Evolutionary conservation across 2,797 vertebrate genomes (phyloP), one percentile per base, ranked within the genome.

Genomic region (Acipenser transmontanus): DNA sequence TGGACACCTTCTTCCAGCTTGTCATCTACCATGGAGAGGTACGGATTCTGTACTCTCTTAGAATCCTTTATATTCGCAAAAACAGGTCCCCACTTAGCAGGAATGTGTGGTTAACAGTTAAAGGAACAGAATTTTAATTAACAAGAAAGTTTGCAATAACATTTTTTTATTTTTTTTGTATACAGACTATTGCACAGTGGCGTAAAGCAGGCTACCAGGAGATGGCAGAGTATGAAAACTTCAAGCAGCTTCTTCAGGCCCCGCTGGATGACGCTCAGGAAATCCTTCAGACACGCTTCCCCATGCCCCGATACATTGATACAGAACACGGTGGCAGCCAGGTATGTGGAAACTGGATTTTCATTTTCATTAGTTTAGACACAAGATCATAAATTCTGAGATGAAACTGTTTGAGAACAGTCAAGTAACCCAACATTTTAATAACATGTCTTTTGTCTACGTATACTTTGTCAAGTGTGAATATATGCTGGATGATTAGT

Each of bases 1-100:
- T 99, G 97, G 97, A 99, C 81, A 98, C 94, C 14, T 99, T 99
- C 85, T 99, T 99, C 84, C 97, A 99, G 85, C 90, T 98, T 73
- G 95, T 99, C 67, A 99, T 98, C 82, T 99, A 87, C 78, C 95
- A 97, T 67, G 96, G 97, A 77, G 97, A 99, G 93, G 96, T 99
- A 86, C 75, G 74, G 14, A 52, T 59, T 12, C 4, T 34, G 34
- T 34, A 34, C 34, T 1, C 0, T 4, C 1, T 3, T 34, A 34
- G 34, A 34, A 34, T 34, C 34, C 4, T 34, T 34, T 34, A 34
- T 34, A 34, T 3, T 34, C 4, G 34, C 34, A 34, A 4, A 3
- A 34, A 34, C 34, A 4, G 34, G 34, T 34, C 34, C 34, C 34
- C 34, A 34, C 34, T 34, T 34, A 34, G 34, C 34, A 34, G 34